Evolutionary conservation across 2,797 vertebrate species (phyloP), one percentile per base, ranked within the genome.

Genomic region (Pteronotus mesoamericanus): DNA sequence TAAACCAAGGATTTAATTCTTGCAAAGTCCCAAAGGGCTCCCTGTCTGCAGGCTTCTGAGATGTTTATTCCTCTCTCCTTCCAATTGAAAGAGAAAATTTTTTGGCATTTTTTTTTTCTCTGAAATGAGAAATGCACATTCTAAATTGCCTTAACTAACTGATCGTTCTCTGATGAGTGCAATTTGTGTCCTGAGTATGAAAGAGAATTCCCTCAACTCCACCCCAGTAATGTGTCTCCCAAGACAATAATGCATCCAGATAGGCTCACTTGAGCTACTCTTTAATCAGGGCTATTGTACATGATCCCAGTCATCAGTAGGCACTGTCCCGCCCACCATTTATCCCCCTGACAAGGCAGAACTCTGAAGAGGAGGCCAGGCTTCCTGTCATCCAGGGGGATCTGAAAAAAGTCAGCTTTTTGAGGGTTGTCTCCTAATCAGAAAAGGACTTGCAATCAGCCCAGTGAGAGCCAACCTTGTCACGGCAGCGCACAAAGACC

Each of bases 271-370:
- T 6, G 87, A 97, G 94, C 83, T 22, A 75, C 94, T 96, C 79
- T 96, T 97, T 97, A 97, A 98, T 98, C 98, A 98, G 94, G 85
- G 80, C 94, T 97, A 80, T 97, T 96, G 97, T 93, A 75, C 90
- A 90, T 80, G 89, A 97, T 97, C 96, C 97, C 1, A 96, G 94
- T 51, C 90, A 90, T 97, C 86, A 94, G 80, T 84, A 97, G 91
- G 96, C 97, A 97, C 93, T 75, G 39, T 96, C 87, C 74, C 53
- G 89, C 94, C 96, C 97, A 98, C 96, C 94, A 97, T 90, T 97
- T 87, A 97, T 97, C 91, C 24, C 89, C 0, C 0, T 21, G 92
- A 97, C 64, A 89, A 96, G 86, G 53, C 93, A 92, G 42, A 97
- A 88, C 79, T 95, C 66, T 75, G 93, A 95, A 97, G 96, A 97